Conservation (phyloP, 2,797 vertebrate genomes). For the Sitta carolinensis region DNA sequence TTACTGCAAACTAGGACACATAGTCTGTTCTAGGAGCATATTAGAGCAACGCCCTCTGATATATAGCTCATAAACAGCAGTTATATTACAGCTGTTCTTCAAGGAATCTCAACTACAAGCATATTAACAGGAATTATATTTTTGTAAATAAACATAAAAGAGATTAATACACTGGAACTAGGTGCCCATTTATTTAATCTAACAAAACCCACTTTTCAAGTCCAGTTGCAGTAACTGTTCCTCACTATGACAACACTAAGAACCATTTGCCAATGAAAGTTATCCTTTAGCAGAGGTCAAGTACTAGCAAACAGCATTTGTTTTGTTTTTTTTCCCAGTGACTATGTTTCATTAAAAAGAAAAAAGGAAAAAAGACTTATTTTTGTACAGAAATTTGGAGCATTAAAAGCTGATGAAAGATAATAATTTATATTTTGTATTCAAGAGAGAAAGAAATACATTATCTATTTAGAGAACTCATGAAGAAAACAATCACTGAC, state of each 20-base stretch:
- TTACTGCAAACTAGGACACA: background rate
- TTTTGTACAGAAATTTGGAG: background rate
- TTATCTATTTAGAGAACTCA: background rate
- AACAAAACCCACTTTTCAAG: background rate
- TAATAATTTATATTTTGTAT: background rate
- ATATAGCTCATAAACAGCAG: background rate
- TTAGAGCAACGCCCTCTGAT: background rate
- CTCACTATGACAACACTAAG: background rate
- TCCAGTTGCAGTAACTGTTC: background rate
- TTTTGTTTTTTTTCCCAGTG: background rate
- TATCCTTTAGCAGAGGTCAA: background rate
- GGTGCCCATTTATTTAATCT: background rate
- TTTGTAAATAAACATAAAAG: conserved; percentile 22
- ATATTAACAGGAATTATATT: background rate
- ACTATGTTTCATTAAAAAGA: background rate
- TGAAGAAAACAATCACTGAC: background rate
- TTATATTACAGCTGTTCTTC: background rate
- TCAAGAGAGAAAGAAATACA: background rate
- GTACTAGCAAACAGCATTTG: background rate
- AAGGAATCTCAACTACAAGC: background rate
- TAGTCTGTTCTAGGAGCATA: background rate
- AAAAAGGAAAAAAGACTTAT: background rate
- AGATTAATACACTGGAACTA: background rate
- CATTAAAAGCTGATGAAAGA: background rate
- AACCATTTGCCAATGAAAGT: background rate